Conservation (phyloP, 2,888 invertebrate genomes). For the Synergus japonicus region DNA sequence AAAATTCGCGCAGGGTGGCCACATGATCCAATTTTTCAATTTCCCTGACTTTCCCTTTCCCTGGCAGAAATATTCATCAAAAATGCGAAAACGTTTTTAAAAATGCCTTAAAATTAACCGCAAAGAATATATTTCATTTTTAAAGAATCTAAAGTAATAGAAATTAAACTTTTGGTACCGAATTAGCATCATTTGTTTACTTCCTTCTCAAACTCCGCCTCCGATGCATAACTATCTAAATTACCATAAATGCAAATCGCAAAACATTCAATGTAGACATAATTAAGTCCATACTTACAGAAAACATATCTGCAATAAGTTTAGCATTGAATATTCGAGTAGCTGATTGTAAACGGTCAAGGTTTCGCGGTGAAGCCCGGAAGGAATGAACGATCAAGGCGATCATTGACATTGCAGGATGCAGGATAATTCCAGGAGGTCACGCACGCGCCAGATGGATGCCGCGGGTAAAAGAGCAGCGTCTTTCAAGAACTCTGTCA, state of each 20-base stretch:
- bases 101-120: too few relatives aligned
- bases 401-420: conserved; percentile 63
- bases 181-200: too few relatives aligned
- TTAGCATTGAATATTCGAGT: background rate
- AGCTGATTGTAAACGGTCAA: conserved; percentile 48
- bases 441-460: conserved; percentile 76
- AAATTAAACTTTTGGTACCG: too few relatives aligned
- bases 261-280: background rate
- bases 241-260: background rate
- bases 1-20: background rate
- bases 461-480: conserved; percentile 58
- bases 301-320: background rate
- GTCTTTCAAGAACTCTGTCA: conserved; percentile 44
- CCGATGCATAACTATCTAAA: conserved; percentile 6
- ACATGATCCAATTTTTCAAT: too few relatives aligned
- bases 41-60: too few relatives aligned
- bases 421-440: conserved; percentile 73
- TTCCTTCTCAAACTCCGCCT: conserved; percentile 1
- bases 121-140: too few relatives aligned
- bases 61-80: too few relatives aligned
- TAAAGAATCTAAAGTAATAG: too few relatives aligned
- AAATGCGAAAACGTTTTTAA: too few relatives aligned
- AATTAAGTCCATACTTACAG: background rate
- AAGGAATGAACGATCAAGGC: conserved; percentile 46
- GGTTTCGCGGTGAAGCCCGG: conserved; percentile 54